A percentile compares a stretch with the other conserved stretches of the same genome.
Evolutionary conservation across 2,888 invertebrate species (phyloP).

Genomic region (Plebejus anna): DNA sequence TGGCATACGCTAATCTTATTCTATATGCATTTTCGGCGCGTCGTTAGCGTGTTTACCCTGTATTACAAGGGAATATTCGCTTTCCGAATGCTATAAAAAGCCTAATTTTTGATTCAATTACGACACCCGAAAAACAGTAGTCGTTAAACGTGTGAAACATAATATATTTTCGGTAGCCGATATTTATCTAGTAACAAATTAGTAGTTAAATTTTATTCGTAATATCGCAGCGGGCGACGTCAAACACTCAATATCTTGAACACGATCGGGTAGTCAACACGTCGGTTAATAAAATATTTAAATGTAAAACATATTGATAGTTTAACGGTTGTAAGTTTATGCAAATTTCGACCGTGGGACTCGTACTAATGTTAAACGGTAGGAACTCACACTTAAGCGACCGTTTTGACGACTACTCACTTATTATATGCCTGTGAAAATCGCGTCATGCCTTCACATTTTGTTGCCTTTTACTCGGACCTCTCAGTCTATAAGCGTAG

Average conservation of each 20-base stretch:
- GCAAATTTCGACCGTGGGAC: slow-evolving; percentile 24
- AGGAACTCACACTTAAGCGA: slow-evolving; percentile 30
- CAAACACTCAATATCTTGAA: neutral
- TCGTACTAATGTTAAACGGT: neutral
- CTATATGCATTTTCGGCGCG: slow-evolving; percentile 33
- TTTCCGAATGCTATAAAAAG: neutral
- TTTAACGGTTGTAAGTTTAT: slow-evolving; percentile 26
- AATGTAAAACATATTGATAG: slow-evolving; percentile 19
- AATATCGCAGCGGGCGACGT: neutral
- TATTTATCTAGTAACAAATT: slow-evolving; percentile 11
- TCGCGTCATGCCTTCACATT: slow-evolving; percentile 41
- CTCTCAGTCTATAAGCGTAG: slow-evolving; percentile 36
- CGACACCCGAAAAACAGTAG: neutral
- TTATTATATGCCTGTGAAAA: slow-evolving; percentile 41
- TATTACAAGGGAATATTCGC: neutral
- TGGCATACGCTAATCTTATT: slow-evolving; percentile 40
- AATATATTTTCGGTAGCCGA: neutral
- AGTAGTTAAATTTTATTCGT: slow-evolving; percentile 17
- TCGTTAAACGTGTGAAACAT: neutral
- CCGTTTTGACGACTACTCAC: slow-evolving; percentile 34
- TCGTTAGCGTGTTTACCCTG: neutral
- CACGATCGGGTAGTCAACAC: neutral
- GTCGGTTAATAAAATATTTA: neutral
- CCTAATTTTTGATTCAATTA: neutral
- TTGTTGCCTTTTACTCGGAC: slow-evolving; percentile 31